A percentile compares a stretch with the other conserved stretches of the same genome.
phyloP scores from a whole-genome alignment of 2,797 vertebrate genomes.

The Etheostoma perlongum region DNA sequence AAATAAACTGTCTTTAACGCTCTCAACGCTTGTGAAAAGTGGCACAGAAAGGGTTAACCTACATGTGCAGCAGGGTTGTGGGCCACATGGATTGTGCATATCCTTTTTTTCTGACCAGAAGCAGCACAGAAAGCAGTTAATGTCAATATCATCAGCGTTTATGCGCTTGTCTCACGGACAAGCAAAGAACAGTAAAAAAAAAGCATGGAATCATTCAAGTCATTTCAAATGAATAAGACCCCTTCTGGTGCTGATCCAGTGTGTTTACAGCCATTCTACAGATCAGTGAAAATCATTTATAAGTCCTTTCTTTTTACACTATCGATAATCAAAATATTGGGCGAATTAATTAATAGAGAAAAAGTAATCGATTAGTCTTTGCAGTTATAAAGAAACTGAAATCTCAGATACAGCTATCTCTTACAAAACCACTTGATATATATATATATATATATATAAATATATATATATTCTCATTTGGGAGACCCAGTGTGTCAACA shows the following conservation, averaged over 20 bases:
- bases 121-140: conserved; percentile 1
- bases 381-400: neutral
- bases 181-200: too few relatives aligned
- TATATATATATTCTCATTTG: neutral
- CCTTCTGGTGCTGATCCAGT: neutral
- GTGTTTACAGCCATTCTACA: neutral
- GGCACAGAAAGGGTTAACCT: conserved; percentile 14
- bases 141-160: too few relatives aligned
- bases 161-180: too few relatives aligned
- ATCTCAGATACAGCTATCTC: neutral
- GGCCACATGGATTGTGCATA: conserved; percentile 11
- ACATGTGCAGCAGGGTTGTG: neutral
- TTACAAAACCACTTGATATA: too few relatives aligned
- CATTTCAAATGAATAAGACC: conserved; percentile 2
- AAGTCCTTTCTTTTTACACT: neutral
- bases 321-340: too few relatives aligned
- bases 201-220: neutral
- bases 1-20: too few relatives aligned
- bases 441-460: neutral
- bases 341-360: too few relatives aligned
- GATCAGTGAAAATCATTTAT: neutral
- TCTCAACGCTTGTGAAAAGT: neutral
- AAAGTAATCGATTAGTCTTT: too few relatives aligned
- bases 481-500: neutral
- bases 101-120: conserved; percentile 14